Conservation (phyloP, 2,797 vertebrate genomes). For the Moxostoma hubbsi region DNA sequence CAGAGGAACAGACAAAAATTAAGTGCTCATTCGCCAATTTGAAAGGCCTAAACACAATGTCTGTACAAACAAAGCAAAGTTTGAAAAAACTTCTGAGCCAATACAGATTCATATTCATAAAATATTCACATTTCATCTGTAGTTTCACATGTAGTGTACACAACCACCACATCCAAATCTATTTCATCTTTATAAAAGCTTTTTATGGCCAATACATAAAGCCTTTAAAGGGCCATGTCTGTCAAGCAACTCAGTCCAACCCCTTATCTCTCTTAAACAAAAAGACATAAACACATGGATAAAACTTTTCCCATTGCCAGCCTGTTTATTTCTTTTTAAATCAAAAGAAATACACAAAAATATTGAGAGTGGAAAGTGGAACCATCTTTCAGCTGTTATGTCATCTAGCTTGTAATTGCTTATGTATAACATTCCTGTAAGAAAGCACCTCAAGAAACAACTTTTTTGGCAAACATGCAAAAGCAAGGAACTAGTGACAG, state of each 20-base stretch:
- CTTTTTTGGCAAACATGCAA: not conserved
- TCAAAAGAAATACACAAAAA: conserved; percentile 23
- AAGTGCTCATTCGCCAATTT: conserved; percentile 22
- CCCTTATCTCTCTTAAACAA: conserved; percentile 36
- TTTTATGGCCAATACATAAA: conserved; percentile 27
- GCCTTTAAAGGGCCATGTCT: conserved; percentile 35
- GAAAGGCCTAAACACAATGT: conserved; percentile 44
- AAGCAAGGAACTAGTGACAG: not conserved
- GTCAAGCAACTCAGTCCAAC: conserved; percentile 41
- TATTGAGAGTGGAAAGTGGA: conserved; percentile 13
- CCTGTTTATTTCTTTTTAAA: conserved; percentile 38
- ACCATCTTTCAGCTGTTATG: conserved; percentile 10
- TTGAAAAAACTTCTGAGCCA: conserved; percentile 27
- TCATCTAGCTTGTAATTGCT: conserved; percentile 1
- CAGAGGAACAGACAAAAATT: conserved; percentile 15
- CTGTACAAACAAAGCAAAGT: conserved; percentile 44
- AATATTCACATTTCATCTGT: conserved; percentile 34
- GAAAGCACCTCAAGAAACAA: not conserved
- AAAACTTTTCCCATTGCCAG: conserved; percentile 18
- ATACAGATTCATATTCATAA: conserved; percentile 38
- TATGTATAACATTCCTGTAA: not conserved
- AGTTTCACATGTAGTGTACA: conserved; percentile 26
- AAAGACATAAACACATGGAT: conserved; percentile 53
- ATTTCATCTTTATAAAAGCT: conserved; percentile 50
- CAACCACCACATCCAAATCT: conserved; percentile 27